These are phyloP conservation scores for Atta texana DNA, from an alignment of 1,140 invertebrate species.

Conservation along the genomic window DNA sequence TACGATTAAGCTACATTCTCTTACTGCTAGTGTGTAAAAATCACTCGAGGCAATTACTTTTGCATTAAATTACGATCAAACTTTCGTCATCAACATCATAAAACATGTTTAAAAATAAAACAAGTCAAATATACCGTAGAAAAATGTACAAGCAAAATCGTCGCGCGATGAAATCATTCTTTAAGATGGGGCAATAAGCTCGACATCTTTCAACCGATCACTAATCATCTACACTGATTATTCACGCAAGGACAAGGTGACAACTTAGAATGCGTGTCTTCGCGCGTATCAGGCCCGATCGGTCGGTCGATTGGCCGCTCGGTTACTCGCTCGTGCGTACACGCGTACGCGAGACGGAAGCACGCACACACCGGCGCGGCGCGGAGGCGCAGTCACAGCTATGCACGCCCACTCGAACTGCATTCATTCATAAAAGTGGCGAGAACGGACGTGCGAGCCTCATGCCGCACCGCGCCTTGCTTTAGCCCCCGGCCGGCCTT, in stretches of 20 bases:
- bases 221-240: slow-evolving; percentile 27
- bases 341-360: slow-evolving; percentile 45
- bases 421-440: slow-evolving; percentile 79
- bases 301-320: background rate
- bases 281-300: background rate
- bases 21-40: no score
- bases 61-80: background rate
- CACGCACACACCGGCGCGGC: slow-evolving; percentile 34
- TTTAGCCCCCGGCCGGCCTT: slow-evolving; percentile 69
- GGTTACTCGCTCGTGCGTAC: slow-evolving; percentile 48
- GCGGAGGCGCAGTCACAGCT: slow-evolving; percentile 74
- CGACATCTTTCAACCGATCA: background rate
- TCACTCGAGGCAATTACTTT: no score
- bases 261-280: slow-evolving; percentile 14
- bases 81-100: background rate
- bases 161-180: slow-evolving; percentile 56
- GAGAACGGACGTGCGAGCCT: slow-evolving; percentile 56
- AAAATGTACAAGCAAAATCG: slow-evolving; percentile 37
- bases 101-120: background rate
- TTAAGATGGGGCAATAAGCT: slow-evolving; percentile 14
- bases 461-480: slow-evolving; percentile 62
- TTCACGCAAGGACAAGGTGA: slow-evolving; percentile 28
- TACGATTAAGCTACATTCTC: no score
- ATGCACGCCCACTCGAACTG: slow-evolving; percentile 78
- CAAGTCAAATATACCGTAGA: background rate